These are phyloP conservation scores for Squalus acanthias DNA, from an alignment of 2,797 vertebrate genomes.

Conservation along the genomic window DNA sequence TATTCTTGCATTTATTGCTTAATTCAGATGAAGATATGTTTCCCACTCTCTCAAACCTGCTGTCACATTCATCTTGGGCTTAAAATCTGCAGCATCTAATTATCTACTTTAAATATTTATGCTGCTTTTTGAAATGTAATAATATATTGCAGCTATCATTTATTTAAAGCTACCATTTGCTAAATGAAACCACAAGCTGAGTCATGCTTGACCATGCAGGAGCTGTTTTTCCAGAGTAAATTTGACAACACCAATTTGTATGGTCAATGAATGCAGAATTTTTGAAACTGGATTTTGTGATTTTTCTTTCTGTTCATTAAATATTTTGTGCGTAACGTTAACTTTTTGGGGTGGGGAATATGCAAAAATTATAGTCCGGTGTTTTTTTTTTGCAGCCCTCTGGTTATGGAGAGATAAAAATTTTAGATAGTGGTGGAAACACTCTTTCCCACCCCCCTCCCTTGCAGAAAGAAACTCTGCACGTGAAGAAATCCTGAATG, in stretches of 20 bases:
- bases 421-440: background rate
- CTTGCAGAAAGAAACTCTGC: background rate
- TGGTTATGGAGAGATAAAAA: background rate
- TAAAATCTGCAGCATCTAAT: background rate
- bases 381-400: background rate
- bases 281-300: background rate
- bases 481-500: background rate
- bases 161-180: background rate
- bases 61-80: background rate
- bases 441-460: background rate
- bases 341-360: background rate
- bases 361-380: background rate
- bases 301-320: background rate
- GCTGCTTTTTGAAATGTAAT: background rate
- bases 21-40: too few relatives aligned
- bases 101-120: background rate
- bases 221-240: background rate
- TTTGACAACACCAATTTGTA: background rate
- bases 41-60: background rate
- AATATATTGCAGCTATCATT: background rate
- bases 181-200: background rate
- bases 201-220: background rate
- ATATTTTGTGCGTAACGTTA: too few relatives aligned
- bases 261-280: background rate
- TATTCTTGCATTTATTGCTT: too few relatives aligned